Evolutionary conservation across 30 jellyfish, hydroid and myxozoan species (phyloP), one percentile per base, ranked within the genome.

Genomic region (Chrysaora quinquecirrha): DNA sequence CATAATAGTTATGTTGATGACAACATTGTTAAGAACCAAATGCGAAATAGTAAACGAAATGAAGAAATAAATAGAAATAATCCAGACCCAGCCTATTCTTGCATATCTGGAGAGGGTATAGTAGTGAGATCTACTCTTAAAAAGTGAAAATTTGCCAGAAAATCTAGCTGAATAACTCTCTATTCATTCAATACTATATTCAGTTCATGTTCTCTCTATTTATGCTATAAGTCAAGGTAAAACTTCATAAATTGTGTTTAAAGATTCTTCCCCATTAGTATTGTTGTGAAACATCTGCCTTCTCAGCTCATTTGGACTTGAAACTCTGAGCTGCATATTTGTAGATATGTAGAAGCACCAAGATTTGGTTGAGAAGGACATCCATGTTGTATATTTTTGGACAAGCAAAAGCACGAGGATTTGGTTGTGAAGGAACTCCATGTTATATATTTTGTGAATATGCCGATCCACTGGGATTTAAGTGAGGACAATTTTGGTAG

Each of bases 1-100:
- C 22, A 48, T 27, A 43, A 73, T 50, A 24, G 23, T 3, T 4
- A 52, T 47, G 68, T 76, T 67, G 87, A 65, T 60, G 87, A 48
- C 21, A 80, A 78, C 30, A 30, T 34, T 12, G 60, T 50, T 70
- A 73, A 31, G 34, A 47, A 69, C 50, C 85, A 73, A 31, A 73
- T 73, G 30, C 54, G 14, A 38, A 38, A 38, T 38, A 3, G 11
- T 14, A 38, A 38, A 38, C 11, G 14, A 31, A 31, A n/a, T n/a
- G 83, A 65, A 25, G 78, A 65, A 65, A 16, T 9, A 20, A 18
- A 65, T 24, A 65, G 7, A 65, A 24, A 65, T 65, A 21, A 7
- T 7, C 78, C 78, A 20, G 56, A 21, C 78, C 78, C 78, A 7
- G 23, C 7, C 7, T 65, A 20, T 20, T 58, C 71, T 9, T 3